Evolutionary conservation across 2,113 vertebrate species (phyloP).

Genomic region (Noturus placidus): DNA sequence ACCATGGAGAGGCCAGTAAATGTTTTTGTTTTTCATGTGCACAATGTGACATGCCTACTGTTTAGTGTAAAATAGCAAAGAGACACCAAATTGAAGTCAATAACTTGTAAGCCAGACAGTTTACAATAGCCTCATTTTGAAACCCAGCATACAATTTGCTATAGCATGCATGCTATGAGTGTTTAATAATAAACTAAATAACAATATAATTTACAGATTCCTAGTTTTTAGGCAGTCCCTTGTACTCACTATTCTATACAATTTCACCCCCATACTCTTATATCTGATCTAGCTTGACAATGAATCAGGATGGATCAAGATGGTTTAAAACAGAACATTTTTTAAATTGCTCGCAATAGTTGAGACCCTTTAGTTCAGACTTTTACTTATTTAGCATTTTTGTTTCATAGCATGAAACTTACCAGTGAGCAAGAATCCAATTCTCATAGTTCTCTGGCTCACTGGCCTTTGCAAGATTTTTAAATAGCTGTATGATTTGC

Average conservation of each 20-base stretch:
- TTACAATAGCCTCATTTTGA: background rate
- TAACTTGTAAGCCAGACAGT: background rate
- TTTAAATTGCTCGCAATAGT: background rate
- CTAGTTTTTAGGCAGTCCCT: background rate
- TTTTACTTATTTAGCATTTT: background rate
- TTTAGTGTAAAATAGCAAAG: background rate
- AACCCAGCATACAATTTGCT: background rate
- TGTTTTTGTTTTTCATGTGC: background rate
- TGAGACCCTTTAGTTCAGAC: background rate
- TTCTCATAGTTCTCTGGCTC: background rate
- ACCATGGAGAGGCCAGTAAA: background rate
- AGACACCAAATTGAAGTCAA: background rate
- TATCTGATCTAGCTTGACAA: background rate
- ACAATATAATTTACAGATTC: background rate
- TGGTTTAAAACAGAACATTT: background rate
- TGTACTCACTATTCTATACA: background rate
- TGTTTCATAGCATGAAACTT: background rate
- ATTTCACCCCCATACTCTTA: background rate
- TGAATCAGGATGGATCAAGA: background rate
- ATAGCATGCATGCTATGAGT: background rate
- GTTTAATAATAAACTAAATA: background rate
- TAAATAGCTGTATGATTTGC: background rate
- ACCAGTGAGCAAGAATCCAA: background rate
- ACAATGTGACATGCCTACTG: background rate
- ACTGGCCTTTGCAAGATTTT: background rate